These are phyloP conservation scores for Chloroceryle amazona DNA, from an alignment of 2,797 vertebrate species.

Conservation along the genomic window DNA sequence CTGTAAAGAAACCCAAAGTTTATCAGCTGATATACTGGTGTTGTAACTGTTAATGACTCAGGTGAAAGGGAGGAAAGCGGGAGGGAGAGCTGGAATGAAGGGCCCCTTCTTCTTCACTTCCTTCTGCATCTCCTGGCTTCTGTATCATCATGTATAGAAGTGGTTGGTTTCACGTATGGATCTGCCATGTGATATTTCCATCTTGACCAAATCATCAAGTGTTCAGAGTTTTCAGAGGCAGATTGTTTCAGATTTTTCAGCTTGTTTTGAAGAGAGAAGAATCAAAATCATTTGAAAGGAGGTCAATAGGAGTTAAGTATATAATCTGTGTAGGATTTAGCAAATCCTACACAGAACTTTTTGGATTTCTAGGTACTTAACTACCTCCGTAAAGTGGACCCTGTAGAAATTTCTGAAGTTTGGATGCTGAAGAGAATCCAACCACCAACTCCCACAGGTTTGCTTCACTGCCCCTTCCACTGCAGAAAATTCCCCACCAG, in stretches of 20 bases:
- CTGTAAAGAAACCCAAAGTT: neutral
- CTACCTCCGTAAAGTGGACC: neutral
- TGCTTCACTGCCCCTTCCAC: neutral
- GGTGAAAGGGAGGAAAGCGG: neutral
- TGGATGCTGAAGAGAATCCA: neutral
- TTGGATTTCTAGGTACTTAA: slow-evolving; percentile 15
- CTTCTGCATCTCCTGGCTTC: neutral
- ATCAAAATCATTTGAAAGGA: slow-evolving; percentile 48
- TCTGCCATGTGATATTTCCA: neutral
- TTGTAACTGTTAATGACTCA: neutral
- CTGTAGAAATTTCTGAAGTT: neutral
- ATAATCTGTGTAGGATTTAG: slow-evolving; percentile 63
- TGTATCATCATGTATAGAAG: neutral
- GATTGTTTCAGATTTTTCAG: slow-evolving; percentile 9
- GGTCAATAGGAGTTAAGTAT: slow-evolving; percentile 57
- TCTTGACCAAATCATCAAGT: neutral
- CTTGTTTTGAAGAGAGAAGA: slow-evolving; percentile 56
- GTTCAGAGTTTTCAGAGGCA: neutral
- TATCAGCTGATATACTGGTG: neutral
- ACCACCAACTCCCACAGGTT: neutral
- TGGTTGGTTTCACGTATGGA: neutral
- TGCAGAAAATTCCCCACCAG: neutral
- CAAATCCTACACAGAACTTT: slow-evolving; percentile 43
- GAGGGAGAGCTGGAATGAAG: neutral
- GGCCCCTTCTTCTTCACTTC: neutral